These are phyloP conservation scores for Heterodera schachtii DNA, from an alignment of 1,140 invertebrate species.

Conservation along the genomic window DNA sequence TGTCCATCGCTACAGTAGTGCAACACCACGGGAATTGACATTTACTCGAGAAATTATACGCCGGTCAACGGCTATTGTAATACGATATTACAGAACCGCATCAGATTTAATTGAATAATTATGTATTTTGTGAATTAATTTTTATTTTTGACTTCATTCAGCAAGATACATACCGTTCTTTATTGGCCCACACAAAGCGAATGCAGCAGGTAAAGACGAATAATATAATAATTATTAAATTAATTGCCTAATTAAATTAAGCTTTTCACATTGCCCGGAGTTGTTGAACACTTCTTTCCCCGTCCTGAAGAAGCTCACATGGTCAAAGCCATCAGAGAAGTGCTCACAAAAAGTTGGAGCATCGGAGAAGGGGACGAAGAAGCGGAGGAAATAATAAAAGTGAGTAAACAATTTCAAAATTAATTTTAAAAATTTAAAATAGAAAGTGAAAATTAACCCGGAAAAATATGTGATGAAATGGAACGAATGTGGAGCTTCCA, in stretches of 20 bases:
- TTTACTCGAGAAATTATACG: no score
- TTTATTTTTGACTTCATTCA: neutral
- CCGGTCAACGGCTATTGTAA: neutral
- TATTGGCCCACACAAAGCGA: neutral
- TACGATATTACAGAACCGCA: neutral
- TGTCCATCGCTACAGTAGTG: no score
- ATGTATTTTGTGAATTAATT: no score
- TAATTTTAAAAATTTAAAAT: neutral
- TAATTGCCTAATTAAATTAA: no score
- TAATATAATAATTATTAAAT: no score
- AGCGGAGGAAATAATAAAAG: neutral
- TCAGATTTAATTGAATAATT: no score
- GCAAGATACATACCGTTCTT: neutral
- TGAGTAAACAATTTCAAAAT: neutral
- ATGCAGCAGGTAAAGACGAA: neutral
- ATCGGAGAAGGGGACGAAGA: neutral
- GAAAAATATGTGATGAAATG: neutral
- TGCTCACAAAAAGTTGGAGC: slow-evolving; percentile 18
- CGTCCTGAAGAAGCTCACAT: neutral
- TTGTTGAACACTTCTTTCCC: neutral
- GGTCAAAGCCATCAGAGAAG: neutral
- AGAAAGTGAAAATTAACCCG: neutral
- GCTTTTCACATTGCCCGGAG: neutral
- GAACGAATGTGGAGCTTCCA: neutral
- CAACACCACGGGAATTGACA: no score